Evolutionary conservation across 2,797 vertebrate genomes (phyloP).

Genomic region (Onychomys leucogaster): DNA sequence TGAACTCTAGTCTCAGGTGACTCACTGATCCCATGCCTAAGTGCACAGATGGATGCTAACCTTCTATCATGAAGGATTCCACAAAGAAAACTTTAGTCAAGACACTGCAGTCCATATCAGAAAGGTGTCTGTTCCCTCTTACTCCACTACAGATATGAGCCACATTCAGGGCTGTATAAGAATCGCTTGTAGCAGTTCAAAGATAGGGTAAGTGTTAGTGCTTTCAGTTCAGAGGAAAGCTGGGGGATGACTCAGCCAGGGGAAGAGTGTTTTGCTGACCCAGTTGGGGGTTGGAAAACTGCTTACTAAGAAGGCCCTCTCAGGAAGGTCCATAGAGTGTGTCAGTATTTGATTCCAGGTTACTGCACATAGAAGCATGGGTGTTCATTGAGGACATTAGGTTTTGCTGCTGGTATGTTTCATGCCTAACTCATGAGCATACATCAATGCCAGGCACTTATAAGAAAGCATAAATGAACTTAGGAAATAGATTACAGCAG

Average conservation of each 20-base stretch:
- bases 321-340: not conserved
- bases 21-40: not conserved
- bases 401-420: constrained; percentile 29
- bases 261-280: constrained; percentile 62
- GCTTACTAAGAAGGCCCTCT: constrained; percentile 30
- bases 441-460: constrained; percentile 7
- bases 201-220: constrained; percentile 8
- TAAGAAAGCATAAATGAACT: constrained; percentile 60
- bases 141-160: not conserved
- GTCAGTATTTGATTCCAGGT: not conserved
- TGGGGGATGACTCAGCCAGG: constrained; percentile 74
- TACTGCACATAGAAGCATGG: not conserved
- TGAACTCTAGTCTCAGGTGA: not conserved
- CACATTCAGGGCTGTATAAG: not conserved
- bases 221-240: not conserved
- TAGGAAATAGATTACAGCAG: constrained; percentile 59
- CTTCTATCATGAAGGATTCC: not conserved
- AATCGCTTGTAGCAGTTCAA: constrained; percentile 42
- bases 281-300: constrained; percentile 63
- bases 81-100: not conserved
- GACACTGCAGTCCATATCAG: too few species aligned
- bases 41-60: not conserved
- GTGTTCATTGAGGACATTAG: constrained; percentile 45
- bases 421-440: constrained; percentile 52
- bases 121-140: not conserved